Percentiles rank a stretch among this genome's conserved stretches.
These are phyloP conservation scores for Hybos culiciformis DNA, from an alignment of 2,888 invertebrate genomes.

Conservation along the genomic window DNA sequence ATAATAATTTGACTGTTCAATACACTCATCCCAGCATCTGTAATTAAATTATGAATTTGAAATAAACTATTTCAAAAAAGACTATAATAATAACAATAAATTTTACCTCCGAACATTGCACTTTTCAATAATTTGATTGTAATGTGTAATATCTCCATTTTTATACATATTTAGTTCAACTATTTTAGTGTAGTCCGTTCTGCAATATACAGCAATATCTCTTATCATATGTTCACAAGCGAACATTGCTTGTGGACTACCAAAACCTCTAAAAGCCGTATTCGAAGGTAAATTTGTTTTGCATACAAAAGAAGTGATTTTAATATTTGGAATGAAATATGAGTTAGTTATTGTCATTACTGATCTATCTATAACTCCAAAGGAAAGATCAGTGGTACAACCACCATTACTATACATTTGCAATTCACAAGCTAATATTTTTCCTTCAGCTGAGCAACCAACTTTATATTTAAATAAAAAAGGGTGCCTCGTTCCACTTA, in stretches of 20 bases:
- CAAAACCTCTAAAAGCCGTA: constrained; percentile 88
- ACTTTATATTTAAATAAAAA: constrained; percentile 75
- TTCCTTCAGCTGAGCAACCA: constrained; percentile 61
- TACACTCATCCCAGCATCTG: constrained; percentile 43
- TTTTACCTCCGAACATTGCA: constrained; percentile 49
- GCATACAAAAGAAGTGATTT: constrained; percentile 59
- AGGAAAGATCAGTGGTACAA: constrained; percentile 66
- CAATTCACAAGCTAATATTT: constrained; percentile 57
- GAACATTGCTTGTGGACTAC: constrained; percentile 85
- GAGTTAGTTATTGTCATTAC: constrained; percentile 74
- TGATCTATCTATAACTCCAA: constrained; percentile 66
- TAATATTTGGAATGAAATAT: constrained; percentile 62
- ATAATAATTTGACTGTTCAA: constrained; percentile 32
- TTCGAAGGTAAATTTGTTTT: constrained; percentile 84
- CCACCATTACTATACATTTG: constrained; percentile 73
- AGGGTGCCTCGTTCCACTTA: constrained; percentile 81
- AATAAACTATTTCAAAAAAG: not conserved
- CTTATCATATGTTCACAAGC: constrained; percentile 64
- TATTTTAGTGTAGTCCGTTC: constrained; percentile 50
- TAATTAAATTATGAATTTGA: too few species aligned
- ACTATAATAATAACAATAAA: not conserved
- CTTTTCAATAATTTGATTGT: constrained; percentile 54
- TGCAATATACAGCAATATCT: constrained; percentile 57
- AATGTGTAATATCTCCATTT: constrained; percentile 66
- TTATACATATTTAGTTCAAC: constrained; percentile 61